Conservation (phyloP, 2,888 invertebrate genomes). For the Drosophila neonasuta region DNA sequence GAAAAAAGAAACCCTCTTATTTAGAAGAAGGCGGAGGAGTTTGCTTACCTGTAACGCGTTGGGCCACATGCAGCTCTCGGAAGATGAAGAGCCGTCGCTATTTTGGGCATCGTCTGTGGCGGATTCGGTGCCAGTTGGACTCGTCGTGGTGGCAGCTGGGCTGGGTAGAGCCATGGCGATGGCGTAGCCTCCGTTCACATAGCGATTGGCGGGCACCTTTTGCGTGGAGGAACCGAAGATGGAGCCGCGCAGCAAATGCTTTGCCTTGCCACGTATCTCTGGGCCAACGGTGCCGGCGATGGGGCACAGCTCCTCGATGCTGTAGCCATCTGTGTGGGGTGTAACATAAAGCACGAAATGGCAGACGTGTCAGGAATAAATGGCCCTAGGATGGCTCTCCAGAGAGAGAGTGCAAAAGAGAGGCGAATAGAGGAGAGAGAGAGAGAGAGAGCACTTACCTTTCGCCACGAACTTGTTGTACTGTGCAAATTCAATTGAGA, state of each 20-base stretch:
- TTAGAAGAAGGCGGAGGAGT: no score
- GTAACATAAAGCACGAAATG: constrained; percentile 49
- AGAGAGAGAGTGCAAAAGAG: not conserved
- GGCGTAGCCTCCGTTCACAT: constrained; percentile 69
- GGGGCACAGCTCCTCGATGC: constrained; percentile 81
- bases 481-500: constrained; percentile 94
- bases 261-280: constrained; percentile 76
- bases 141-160: constrained; percentile 41
- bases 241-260: constrained; percentile 79
- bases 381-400: constrained; percentile 30
- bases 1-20: not conserved
- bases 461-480: constrained; percentile 84
- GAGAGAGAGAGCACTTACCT: constrained; percentile 70
- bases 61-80: constrained; percentile 87
- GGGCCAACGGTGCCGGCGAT: constrained; percentile 46
- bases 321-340: constrained; percentile 77
- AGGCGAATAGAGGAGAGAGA: not conserved
- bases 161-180: constrained; percentile 45
- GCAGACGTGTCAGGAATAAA: constrained; percentile 54
- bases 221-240: constrained; percentile 77
- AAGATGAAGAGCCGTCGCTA: constrained; percentile 55
- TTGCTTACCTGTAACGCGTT: constrained; percentile 88
- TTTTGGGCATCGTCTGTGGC: constrained; percentile 43
- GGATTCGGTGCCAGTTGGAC: constrained; percentile 36
- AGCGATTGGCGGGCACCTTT: constrained; percentile 77